Evolutionary conservation across 2,888 invertebrate genomes (phyloP).

Genomic region (Tenthredo distinguenda): DNA sequence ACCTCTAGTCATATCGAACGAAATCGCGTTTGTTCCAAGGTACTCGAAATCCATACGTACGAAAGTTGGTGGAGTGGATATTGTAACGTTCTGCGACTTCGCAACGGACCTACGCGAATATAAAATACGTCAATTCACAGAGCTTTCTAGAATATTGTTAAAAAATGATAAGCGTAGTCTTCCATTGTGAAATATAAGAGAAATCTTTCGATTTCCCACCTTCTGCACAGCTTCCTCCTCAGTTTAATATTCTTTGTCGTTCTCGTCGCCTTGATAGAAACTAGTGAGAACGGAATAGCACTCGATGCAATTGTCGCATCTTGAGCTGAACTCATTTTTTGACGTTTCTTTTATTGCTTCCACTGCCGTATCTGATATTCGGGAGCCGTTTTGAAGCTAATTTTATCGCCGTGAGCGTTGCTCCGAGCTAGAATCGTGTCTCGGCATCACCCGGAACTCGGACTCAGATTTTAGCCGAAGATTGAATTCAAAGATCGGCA

Average conservation of each 20-base stretch:
- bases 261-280: not conserved
- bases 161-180: not conserved
- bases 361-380: slow-evolving; percentile 1
- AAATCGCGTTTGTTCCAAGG: not conserved
- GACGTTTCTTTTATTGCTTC: slow-evolving; percentile 15
- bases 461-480: not conserved
- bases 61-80: not conserved
- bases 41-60: not conserved
- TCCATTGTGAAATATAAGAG: not conserved
- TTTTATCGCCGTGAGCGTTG: not conserved
- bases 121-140: not conserved
- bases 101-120: not conserved
- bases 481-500: not conserved
- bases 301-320: slow-evolving; percentile 1
- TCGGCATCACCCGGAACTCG: not conserved
- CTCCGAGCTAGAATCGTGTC: slow-evolving; percentile 15
- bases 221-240: not conserved
- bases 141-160: not conserved
- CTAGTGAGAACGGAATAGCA: not conserved
- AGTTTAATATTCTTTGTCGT: not conserved
- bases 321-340: not conserved
- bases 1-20: not conserved
- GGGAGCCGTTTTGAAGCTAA: not conserved
- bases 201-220: not conserved
- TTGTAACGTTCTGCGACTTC: not conserved